Conservation (phyloP, 23 tunicate genomes). For the Halocynthia aurantium region DNA sequence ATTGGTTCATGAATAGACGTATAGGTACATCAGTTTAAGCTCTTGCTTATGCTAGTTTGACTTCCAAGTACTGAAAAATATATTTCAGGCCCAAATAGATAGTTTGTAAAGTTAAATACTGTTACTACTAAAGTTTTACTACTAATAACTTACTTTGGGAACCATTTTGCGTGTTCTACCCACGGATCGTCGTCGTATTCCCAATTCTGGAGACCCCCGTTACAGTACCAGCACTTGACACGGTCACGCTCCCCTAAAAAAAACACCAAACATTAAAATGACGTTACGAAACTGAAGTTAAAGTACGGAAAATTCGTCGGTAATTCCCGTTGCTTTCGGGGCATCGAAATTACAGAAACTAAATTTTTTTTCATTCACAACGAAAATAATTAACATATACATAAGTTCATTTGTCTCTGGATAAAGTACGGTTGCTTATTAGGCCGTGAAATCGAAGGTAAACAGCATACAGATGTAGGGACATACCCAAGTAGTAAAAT, state of each 20-base stretch:
- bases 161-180: constrained; percentile 74
- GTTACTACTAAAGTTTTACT: too few species aligned
- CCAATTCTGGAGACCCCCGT: constrained; percentile 72
- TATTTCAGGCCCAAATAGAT: not conserved
- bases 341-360: too few species aligned
- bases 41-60: not conserved
- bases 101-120: not conserved
- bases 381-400: too few species aligned
- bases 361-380: too few species aligned
- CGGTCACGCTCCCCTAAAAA: constrained; percentile 39
- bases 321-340: too few species aligned
- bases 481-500: constrained; percentile 12
- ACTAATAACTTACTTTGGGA: constrained; percentile 44
- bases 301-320: too few species aligned
- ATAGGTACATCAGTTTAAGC: not conserved
- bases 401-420: too few species aligned
- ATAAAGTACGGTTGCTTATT: not conserved
- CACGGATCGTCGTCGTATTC: constrained; percentile 48
- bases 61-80: not conserved
- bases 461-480: not conserved
- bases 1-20: not conserved
- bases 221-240: constrained; percentile 71
- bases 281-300: too few species aligned
- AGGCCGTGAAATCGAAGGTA: not conserved
- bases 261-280: not conserved